Evolutionary conservation across 2,113 vertebrate genomes (phyloP), one percentile per base, ranked within the genome.

Genomic region (Siphamia tubifer): DNA sequence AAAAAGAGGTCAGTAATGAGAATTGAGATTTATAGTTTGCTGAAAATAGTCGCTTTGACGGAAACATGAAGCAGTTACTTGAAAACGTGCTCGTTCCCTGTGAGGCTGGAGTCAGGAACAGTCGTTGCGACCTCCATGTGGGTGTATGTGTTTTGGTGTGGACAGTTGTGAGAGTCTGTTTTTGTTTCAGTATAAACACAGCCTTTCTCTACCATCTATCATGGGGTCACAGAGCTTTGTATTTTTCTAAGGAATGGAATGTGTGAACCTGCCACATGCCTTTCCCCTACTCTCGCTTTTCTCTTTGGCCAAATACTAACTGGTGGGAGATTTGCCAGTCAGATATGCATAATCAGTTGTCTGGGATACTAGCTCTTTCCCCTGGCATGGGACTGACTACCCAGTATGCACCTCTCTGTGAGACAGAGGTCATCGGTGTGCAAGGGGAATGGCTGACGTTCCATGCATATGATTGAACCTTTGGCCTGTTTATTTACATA

Each of bases 1-100:
- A 74, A 82, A 87, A 87, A 56, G 74, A 86, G 81, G 82, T 83
- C 81, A 77, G 61, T 76, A 83, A 81, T 74, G 74, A 79, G 83
- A 74, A 75, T 82, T 13, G 73, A 81, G 68, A 74, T 56, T 45
- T 74, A 77, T 67, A 72, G 63, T 70, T 49, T n/a, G 77, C 72
- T 77, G 66, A 68, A 85, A 83, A 73, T 77, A 75, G 28, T 34
- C 39, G 19, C 64, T 84, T 61, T 64, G 80, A 79, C 68, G 35
- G 43, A 66, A 57, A 61, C 28, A 38, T 36, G 53, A 3, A 68
- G 60, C 53, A 24, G 51, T 65, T 65, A 42, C 56, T 52, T 39
- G 20, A 67, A 19, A 66, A 40, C 40, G 54, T 25, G 0, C 35
- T 53, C 56, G 51, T 10, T 30, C 72, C 72, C 60, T 27, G 43